These are phyloP conservation scores for Eupithecia abbreviata DNA, from an alignment of 2,888 invertebrate genomes.

Conservation along the genomic window DNA sequence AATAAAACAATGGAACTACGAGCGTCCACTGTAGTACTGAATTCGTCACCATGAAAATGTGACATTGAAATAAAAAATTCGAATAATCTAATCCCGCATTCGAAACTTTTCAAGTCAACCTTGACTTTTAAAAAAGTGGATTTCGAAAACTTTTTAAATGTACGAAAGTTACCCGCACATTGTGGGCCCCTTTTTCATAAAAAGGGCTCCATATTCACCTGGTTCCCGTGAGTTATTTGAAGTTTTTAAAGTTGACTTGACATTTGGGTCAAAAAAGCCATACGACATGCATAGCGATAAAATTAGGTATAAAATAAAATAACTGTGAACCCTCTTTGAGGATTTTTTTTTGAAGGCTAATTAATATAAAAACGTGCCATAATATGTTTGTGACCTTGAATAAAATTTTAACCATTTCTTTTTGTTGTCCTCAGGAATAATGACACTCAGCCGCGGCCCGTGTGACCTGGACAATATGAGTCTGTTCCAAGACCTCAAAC, in stretches of 20 bases:
- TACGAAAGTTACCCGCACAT: conserved; percentile 52
- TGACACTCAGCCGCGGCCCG: conserved; percentile 98
- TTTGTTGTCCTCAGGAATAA: conserved; percentile 90
- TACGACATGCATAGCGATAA: conserved; percentile 21
- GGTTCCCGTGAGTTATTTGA: conserved; percentile 59
- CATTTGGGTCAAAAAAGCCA: conserved; percentile 41
- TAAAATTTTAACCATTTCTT: conserved; percentile 24
- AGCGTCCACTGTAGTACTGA: conserved; percentile 52
- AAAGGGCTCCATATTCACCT: conserved; percentile 56
- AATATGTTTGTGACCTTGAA: not conserved
- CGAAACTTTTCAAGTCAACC: conserved; percentile 10
- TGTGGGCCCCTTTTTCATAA: conserved; percentile 58
- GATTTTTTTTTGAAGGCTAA: not conserved
- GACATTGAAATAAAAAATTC: conserved; percentile 55
- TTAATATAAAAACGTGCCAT: not conserved
- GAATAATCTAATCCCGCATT: conserved; percentile 9
- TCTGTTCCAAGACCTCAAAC: conserved; percentile 99
- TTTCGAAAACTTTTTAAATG: conserved; percentile 43
- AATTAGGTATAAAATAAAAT: conserved; percentile 12
- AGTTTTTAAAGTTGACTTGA: conserved; percentile 23
- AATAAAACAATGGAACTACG: conserved; percentile 63
- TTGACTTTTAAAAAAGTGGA: conserved; percentile 12
- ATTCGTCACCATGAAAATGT: conserved; percentile 52
- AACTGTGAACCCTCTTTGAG: not conserved
- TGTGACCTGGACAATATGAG: conserved; percentile 99